These are phyloP conservation scores for Bergia sp. DNA, from an alignment of 92 coral and sea anemone species.

Conservation along the genomic window DNA sequence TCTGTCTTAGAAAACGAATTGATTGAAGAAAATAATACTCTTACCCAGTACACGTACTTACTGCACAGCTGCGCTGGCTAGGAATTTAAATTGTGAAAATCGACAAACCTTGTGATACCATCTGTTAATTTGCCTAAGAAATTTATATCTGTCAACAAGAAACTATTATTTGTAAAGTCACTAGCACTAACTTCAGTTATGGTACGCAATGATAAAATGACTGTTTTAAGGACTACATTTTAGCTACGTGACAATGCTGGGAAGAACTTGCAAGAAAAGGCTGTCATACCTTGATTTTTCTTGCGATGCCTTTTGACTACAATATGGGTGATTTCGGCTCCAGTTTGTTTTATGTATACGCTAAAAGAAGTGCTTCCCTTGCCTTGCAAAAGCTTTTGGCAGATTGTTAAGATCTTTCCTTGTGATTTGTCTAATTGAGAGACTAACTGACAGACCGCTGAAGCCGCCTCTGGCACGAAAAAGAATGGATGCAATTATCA, in stretches of 20 bases:
- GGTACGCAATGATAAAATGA: neutral
- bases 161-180: neutral
- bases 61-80: neutral
- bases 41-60: no score
- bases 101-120: constrained; percentile 15
- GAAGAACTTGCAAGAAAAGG: neutral
- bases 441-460: constrained; percentile 10
- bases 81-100: neutral
- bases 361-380: neutral
- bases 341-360: neutral
- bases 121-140: constrained; percentile 4
- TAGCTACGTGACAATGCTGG: neutral
- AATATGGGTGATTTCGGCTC: neutral
- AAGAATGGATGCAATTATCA: constrained; percentile 17
- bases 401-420: neutral
- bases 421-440: constrained; percentile 5
- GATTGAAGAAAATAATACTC: no score
- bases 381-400: neutral
- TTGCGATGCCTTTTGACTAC: neutral
- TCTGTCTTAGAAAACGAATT: neutral
- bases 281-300: neutral
- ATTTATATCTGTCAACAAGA: constrained; percentile 20
- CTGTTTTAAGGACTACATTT: neutral
- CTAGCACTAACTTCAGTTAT: neutral
- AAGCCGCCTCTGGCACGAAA: constrained; percentile 23